Conservation (phyloP, 2,113 vertebrate genomes). For the Sander vitreus region DNA sequence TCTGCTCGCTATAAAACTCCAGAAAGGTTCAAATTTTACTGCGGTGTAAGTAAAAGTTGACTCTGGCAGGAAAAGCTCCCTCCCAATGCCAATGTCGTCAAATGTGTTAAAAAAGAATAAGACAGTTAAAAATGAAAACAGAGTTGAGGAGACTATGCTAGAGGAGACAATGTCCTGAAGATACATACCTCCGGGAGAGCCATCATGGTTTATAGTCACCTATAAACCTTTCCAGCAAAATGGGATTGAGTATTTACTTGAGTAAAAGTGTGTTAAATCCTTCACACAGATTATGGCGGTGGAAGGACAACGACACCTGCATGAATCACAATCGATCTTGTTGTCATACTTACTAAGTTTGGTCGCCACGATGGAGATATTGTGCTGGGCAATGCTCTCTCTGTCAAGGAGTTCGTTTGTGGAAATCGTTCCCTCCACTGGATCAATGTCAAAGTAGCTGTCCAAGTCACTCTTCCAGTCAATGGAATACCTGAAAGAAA, state of each 20-base stretch:
- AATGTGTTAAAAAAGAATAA: constrained; percentile 40
- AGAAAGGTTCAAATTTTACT: constrained; percentile 48
- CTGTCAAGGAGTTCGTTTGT: constrained; percentile 95
- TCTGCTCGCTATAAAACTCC: constrained; percentile 47
- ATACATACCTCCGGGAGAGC: constrained; percentile 62
- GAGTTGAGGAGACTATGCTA: constrained; percentile 38
- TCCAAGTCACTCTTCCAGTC: constrained; percentile 95
- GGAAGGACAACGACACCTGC: constrained; percentile 47
- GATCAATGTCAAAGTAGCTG: constrained; percentile 95
- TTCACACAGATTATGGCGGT: constrained; percentile 63
- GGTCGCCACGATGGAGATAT: constrained; percentile 95
- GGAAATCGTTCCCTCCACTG: constrained; percentile 93
- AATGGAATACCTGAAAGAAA: constrained; percentile 91
- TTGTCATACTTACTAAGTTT: constrained; percentile 96
- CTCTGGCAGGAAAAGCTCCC: constrained; percentile 46
- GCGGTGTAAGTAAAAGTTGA: constrained; percentile 69
- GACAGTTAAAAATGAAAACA: constrained; percentile 70
- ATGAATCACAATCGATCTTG: constrained; percentile 51
- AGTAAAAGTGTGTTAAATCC: constrained; percentile 75
- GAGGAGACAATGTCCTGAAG: constrained; percentile 70
- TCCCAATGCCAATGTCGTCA: constrained; percentile 47
- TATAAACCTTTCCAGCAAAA: constrained; percentile 77
- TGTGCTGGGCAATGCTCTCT: constrained; percentile 93
- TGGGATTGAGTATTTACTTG: constrained; percentile 77
- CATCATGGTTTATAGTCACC: constrained; percentile 75